These are phyloP conservation scores for Bombus turneri DNA, from an alignment of 1,140 invertebrate genomes.

Conservation along the genomic window DNA sequence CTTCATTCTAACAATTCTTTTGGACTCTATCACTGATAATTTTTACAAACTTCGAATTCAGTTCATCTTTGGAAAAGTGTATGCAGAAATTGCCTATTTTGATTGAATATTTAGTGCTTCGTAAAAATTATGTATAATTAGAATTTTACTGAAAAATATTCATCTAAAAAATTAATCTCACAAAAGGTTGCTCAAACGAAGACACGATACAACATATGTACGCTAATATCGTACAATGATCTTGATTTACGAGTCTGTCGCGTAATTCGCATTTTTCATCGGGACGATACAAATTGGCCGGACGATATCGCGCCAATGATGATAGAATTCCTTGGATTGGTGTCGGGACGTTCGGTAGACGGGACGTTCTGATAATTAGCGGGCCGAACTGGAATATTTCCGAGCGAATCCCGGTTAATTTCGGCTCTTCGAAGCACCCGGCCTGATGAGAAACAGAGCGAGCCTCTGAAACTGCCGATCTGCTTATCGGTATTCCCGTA, in stretches of 20 bases:
- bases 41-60: too few relatives aligned
- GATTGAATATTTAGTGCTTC: too few relatives aligned
- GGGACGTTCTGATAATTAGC: slow-evolving; percentile 1
- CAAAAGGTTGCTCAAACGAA: not conserved
- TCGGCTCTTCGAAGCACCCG: not conserved
- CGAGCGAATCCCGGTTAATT: not conserved
- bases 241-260: not conserved
- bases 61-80: too few relatives aligned
- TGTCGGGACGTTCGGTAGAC: not conserved
- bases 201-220: not conserved
- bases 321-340: not conserved
- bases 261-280: not conserved
- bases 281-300: not conserved
- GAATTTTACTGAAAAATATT: not conserved
- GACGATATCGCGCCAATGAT: not conserved
- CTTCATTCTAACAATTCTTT: too few relatives aligned
- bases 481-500: slow-evolving; percentile 5
- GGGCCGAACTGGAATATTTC: not conserved
- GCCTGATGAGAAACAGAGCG: slow-evolving; percentile 30
- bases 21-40: too few relatives aligned
- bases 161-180: not conserved
- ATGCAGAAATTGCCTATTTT: too few relatives aligned
- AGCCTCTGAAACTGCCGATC: slow-evolving; percentile 12
- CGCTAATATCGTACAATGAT: not conserved
- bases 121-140: not conserved